Conservation (phyloP, 2,797 vertebrate species). For the Florisuga fusca region DNA sequence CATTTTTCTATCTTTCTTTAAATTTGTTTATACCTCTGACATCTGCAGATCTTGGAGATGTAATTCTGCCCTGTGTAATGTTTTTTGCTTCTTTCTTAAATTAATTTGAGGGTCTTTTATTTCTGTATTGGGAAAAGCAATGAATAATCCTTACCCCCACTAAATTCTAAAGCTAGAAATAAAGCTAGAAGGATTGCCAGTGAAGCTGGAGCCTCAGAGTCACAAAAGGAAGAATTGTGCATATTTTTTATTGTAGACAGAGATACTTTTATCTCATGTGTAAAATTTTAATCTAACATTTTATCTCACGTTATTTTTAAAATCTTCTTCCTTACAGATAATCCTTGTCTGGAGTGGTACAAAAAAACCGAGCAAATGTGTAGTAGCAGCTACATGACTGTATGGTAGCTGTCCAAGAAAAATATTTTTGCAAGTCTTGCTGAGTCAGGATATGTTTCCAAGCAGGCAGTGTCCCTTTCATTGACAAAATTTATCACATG, state of each 20-base stretch:
- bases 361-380: slow-evolving; percentile 8
- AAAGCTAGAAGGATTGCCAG: not conserved
- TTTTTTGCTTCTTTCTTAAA: not conserved
- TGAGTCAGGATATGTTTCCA: slow-evolving; percentile 48
- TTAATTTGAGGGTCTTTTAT: not conserved
- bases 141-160: not conserved
- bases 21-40: not conserved
- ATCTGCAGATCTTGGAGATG: not conserved
- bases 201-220: not conserved
- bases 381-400: slow-evolving; percentile 46
- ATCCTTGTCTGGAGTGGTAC: slow-evolving; percentile 11
- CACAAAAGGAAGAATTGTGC: not conserved
- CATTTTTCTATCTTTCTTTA: not conserved
- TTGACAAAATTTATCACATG: slow-evolving; percentile 16
- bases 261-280: not conserved
- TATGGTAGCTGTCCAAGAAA: slow-evolving; percentile 31
- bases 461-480: slow-evolving; percentile 11
- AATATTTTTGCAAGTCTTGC: slow-evolving; percentile 54
- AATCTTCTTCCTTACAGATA: slow-evolving; percentile 21
- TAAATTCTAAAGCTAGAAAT: not conserved
- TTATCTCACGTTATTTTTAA: slow-evolving; percentile 11
- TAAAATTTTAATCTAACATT: not conserved
- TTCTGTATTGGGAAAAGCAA: not conserved
- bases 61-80: not conserved
- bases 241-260: not conserved